Percentiles rank a stretch among this genome's conserved stretches.
These are phyloP conservation scores for Morpho achilles DNA, from an alignment of 2,888 invertebrate genomes.

Conservation along the genomic window DNA sequence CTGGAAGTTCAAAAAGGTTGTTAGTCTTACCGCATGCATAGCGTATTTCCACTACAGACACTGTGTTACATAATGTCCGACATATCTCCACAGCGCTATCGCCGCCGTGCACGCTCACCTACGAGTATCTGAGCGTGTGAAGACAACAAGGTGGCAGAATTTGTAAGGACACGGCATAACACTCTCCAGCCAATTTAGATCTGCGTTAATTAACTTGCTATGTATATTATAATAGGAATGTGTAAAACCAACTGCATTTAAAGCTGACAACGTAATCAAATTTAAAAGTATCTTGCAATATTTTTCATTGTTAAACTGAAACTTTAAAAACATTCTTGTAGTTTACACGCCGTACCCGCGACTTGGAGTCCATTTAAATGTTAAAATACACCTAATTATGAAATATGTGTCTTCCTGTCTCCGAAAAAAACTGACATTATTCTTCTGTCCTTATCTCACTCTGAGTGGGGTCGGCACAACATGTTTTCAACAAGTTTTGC, in stretches of 20 bases:
- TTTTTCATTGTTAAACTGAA: no score
- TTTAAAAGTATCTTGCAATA: no score
- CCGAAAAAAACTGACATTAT: no score
- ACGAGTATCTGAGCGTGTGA: constrained; percentile 7
- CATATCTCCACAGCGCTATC: constrained; percentile 18
- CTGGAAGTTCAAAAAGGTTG: neutral
- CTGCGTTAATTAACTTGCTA: constrained; percentile 6
- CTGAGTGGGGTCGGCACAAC: no score
- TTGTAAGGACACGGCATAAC: constrained; percentile 10
- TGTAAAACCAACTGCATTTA: neutral
- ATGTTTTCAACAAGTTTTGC: no score
- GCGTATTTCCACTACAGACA: constrained; percentile 14
- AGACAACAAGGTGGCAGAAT: constrained; percentile 6
- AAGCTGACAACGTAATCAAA: no score
- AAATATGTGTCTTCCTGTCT: no score
- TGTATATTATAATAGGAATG: neutral
- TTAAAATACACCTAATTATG: no score
- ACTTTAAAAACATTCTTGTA: no score
- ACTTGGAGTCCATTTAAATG: no score
- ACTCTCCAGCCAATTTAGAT: constrained; percentile 7
- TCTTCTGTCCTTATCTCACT: no score
- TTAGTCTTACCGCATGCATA: constrained; percentile 5
- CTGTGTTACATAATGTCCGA: constrained; percentile 15
- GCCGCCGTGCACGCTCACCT: constrained; percentile 7
- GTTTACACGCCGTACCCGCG: no score